Conservation (phyloP, 2,113 vertebrate species). For the Lota lota region DNA sequence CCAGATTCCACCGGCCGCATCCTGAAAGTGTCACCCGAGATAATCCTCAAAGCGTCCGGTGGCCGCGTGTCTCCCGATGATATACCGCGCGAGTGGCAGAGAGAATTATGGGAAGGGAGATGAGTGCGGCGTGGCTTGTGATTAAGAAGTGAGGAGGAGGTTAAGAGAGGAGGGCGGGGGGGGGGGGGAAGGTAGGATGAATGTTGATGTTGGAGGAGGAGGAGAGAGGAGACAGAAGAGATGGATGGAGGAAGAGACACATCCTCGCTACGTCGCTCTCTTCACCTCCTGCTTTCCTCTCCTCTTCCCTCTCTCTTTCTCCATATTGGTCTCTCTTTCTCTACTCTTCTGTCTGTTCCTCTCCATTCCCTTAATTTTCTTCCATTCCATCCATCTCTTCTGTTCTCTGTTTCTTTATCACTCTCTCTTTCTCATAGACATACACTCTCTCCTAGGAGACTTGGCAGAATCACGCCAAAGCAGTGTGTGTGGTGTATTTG, state of each 20-base stretch:
- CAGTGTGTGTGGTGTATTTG: slow-evolving; percentile 65
- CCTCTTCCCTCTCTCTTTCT: slow-evolving; percentile 62
- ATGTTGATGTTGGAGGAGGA: slow-evolving; percentile 88
- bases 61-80: slow-evolving; percentile 91
- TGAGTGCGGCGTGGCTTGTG: slow-evolving; percentile 92
- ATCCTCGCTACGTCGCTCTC: slow-evolving; percentile 93
- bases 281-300: slow-evolving; percentile 63
- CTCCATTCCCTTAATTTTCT: no score
- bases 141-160: slow-evolving; percentile 96
- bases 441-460: slow-evolving; percentile 57
- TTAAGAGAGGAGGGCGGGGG: slow-evolving; percentile 94
- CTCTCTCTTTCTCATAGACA: slow-evolving; percentile 34
- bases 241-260: slow-evolving; percentile 95
- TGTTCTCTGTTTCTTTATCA: no score
- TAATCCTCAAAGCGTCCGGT: slow-evolving; percentile 94
- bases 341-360: no score
- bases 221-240: slow-evolving; percentile 96
- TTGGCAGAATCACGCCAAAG: slow-evolving; percentile 58
- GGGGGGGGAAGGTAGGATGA: slow-evolving; percentile 98
- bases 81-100: slow-evolving; percentile 93
- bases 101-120: slow-evolving; percentile 94
- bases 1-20: slow-evolving; percentile 86
- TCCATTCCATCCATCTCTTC: no score
- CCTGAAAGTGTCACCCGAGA: slow-evolving; percentile 92
- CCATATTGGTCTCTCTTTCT: slow-evolving; percentile 45